Evolutionary conservation across 1,140 invertebrate genomes (phyloP), one percentile per base, ranked within the genome.

Genomic region (Saccostrea cuccullata): DNA sequence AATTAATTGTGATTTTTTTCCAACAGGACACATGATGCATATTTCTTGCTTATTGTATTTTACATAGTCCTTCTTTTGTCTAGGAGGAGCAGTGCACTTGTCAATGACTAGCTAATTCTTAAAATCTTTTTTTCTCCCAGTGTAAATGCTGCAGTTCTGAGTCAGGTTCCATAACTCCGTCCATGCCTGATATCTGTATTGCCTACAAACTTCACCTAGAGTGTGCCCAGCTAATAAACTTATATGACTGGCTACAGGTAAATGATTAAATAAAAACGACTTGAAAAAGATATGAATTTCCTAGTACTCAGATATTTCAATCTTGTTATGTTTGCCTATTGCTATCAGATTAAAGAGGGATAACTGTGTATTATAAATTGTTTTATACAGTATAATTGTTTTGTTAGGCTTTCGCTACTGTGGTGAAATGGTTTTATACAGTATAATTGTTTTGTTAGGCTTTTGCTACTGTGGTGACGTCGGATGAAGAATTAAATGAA

Each of bases 231-330:
- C 96, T 98, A 91, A 98, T 99, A 87, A 99, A 99, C 95, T 96
- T 99, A 84, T 98, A 98, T 95, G 98, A 98, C 95, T 98, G 98
- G 98, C 95, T 98, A 86, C 97, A 98, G 95, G 96, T 96, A 95
- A n/a, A 90, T 87, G 64, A 6, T 30, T 6, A 73, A 12, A 30
- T 26, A 26, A 30, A 60, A 17, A 2, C 13, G 13, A 13, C 58
- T 60, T 15, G 58, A 47, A 47, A 47, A 47, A 5, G 0, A 47
- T 47, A 1, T 47, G 0, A 47, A 47, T 47, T 3, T 47, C 2
- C 2, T 36, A 36, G 30, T 36, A 20, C 17, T 2, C 8, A 64
- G 17, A 20, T n/a, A 64, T 20, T 60, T 17, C 58, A 13, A 60
- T 2, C 5, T 64, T 20, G 5, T 8, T 64, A 47, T 47, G 47